These are phyloP conservation scores for Phrynocephalus versicolor DNA, from an alignment of 2,113 vertebrate species.

Conservation along the genomic window DNA sequence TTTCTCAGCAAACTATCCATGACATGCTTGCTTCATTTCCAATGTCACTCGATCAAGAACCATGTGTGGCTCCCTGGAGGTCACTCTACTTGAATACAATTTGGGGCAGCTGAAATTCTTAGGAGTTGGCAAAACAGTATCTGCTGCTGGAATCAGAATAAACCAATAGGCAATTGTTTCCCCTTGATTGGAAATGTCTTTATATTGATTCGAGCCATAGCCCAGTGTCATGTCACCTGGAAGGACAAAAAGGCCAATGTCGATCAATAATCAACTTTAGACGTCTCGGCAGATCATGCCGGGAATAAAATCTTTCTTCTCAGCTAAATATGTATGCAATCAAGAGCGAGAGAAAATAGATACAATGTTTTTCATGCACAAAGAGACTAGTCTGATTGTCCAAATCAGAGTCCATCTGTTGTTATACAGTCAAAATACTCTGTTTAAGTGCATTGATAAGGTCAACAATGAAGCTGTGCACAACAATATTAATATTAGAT, in stretches of 20 bases:
- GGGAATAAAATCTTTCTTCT: background rate
- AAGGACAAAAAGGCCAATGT: conserved; percentile 30
- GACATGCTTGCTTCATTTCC: background rate
- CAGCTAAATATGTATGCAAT: conserved; percentile 17
- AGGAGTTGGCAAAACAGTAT: conserved; percentile 24
- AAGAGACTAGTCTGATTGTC: background rate
- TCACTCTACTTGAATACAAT: conserved; percentile 26
- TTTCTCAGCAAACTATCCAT: background rate
- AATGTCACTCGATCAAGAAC: background rate
- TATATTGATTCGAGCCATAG: conserved; percentile 42
- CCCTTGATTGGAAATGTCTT: conserved; percentile 41
- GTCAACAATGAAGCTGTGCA: background rate
- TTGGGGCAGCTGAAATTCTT: conserved; percentile 49
- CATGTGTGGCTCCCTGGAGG: background rate
- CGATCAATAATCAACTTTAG: conserved; percentile 4
- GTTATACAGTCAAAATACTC: conserved; percentile 5
- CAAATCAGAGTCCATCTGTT: background rate
- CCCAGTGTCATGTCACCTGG: conserved; percentile 26
- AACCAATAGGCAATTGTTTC: conserved; percentile 25
- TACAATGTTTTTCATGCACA: background rate
- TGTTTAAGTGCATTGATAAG: background rate
- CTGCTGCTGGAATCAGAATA: conserved; percentile 42
- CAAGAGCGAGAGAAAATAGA: background rate
- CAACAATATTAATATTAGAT: background rate
- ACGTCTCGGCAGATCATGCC: conserved; percentile 7